phyloP scores from a whole-genome alignment of 2,888 invertebrate genomes.

The Tridacna crocea region DNA sequence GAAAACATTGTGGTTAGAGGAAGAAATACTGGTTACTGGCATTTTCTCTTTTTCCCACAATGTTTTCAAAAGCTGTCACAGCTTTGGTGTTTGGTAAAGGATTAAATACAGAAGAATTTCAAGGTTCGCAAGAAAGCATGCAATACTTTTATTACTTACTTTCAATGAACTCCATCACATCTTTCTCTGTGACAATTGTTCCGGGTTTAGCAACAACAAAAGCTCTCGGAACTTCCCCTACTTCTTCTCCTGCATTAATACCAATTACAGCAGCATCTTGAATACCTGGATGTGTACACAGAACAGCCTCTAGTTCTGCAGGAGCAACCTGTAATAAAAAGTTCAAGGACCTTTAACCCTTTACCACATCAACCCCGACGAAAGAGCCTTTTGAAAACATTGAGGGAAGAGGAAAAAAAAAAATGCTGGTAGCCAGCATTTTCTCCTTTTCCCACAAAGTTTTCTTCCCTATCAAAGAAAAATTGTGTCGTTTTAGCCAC shows the following conservation, averaged over 20 bases:
- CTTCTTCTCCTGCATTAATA: slow-evolving; percentile 82
- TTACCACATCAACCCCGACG: too few species aligned
- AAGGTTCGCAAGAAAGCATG: too few species aligned
- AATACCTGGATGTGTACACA: slow-evolving; percentile 89
- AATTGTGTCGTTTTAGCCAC: too few species aligned
- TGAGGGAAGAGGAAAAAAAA: too few species aligned
- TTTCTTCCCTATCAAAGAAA: too few species aligned
- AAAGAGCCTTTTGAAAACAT: too few species aligned
- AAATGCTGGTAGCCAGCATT: too few species aligned
- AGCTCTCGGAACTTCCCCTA: slow-evolving; percentile 92
- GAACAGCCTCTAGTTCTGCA: slow-evolving; percentile 93
- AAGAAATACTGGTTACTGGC: background rate
- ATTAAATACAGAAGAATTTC: too few species aligned
- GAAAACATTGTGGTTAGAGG: too few species aligned
- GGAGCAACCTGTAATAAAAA: slow-evolving; percentile 90
- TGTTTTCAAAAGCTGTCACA: background rate
- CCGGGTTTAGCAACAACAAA: slow-evolving; percentile 87
- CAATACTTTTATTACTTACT: slow-evolving; percentile 50
- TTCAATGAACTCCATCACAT: slow-evolving; percentile 85
- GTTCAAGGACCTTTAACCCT: background rate
- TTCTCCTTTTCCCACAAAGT: too few species aligned
- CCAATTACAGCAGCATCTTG: slow-evolving; percentile 93
- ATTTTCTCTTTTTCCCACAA: background rate
- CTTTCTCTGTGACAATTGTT: slow-evolving; percentile 84
- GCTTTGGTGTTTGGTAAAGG: too few species aligned